A percentile compares a stretch with the other conserved stretches of the same genome.
These are phyloP conservation scores for Astyanax mexicanus DNA, from an alignment of 2,797 vertebrate genomes.

Conservation along the genomic window DNA sequence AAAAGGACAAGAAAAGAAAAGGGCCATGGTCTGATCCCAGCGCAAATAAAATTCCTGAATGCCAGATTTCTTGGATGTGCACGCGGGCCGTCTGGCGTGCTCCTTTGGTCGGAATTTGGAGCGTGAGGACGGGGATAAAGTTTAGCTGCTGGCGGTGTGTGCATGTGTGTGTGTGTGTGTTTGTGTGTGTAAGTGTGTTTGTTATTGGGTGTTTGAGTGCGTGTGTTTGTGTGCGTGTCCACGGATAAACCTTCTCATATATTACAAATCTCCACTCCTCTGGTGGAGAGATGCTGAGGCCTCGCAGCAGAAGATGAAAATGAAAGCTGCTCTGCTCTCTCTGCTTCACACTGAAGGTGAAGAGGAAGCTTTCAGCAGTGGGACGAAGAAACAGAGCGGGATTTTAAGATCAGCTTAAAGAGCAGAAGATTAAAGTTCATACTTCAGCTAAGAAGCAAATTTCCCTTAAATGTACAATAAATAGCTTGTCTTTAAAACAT, in stretches of 20 bases:
- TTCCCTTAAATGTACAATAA: too few relatives aligned
- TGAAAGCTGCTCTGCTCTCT: background rate
- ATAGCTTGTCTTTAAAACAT: too few relatives aligned
- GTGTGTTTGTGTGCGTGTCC: conserved; percentile 7
- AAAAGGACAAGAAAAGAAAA: conserved; percentile 41
- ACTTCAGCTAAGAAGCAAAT: background rate
- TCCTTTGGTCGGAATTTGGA: conserved; percentile 66
- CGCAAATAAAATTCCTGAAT: conserved; percentile 66
- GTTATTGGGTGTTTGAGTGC: too few relatives aligned
- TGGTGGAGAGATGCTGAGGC: background rate
- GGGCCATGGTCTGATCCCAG: conserved; percentile 52
- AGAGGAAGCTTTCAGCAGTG: background rate
- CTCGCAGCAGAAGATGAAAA: background rate
- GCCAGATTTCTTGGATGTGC: conserved; percentile 68
- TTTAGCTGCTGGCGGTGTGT: conserved; percentile 55
- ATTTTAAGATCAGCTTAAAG: too few relatives aligned
- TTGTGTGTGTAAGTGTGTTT: background rate
- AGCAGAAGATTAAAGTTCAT: too few relatives aligned
- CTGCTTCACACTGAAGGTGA: background rate
- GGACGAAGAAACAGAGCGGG: background rate
- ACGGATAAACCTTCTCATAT: conserved; percentile 50
- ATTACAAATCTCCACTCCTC: conserved; percentile 40
- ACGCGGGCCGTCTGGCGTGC: conserved; percentile 68
- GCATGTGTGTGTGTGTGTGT: background rate
- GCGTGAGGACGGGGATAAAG: conserved; percentile 69